These are phyloP conservation scores for Trinectes maculatus DNA, from an alignment of 2,113 vertebrate genomes.

Conservation along the genomic window DNA sequence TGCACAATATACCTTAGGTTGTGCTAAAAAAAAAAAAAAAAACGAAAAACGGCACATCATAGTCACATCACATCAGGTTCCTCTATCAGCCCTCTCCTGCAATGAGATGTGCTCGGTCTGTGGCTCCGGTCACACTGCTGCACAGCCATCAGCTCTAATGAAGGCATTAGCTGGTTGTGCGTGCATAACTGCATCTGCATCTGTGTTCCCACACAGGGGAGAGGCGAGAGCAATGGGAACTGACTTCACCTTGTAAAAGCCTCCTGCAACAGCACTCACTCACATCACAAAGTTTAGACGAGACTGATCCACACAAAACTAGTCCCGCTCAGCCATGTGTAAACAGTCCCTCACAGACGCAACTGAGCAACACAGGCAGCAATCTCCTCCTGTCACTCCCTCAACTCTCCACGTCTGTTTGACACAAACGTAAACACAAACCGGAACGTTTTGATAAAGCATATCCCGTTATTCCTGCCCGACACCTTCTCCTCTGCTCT, in stretches of 20 bases:
- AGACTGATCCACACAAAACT: slow-evolving; percentile 25
- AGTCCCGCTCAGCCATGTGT: slow-evolving; percentile 30
- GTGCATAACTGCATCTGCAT: slow-evolving; percentile 17
- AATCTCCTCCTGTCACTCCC: slow-evolving; percentile 24
- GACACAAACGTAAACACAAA: slow-evolving; percentile 58
- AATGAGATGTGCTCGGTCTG: slow-evolving; percentile 21
- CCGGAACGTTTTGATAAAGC: slow-evolving; percentile 41
- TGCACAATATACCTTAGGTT: slow-evolving; percentile 2
- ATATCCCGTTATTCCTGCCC: slow-evolving; percentile 51
- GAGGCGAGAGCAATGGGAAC: slow-evolving; percentile 12
- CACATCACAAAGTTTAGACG: slow-evolving; percentile 36
- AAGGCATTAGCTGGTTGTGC: slow-evolving; percentile 34
- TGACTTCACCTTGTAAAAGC: slow-evolving; percentile 33
- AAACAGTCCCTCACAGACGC: slow-evolving; percentile 33
- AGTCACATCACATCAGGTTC: slow-evolving; percentile 15
- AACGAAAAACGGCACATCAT: slow-evolving; percentile 9
- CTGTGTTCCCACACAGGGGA: slow-evolving; percentile 2
- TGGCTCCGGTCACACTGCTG: background rate
- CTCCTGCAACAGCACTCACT: slow-evolving; percentile 11
- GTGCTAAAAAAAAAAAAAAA: too few relatives aligned
- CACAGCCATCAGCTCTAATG: slow-evolving; percentile 27
- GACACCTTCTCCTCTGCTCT: slow-evolving; percentile 22
- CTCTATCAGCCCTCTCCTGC: slow-evolving; percentile 7
- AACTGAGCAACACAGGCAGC: slow-evolving; percentile 38
- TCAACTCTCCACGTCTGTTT: slow-evolving; percentile 39